phyloP scores from a whole-genome alignment of 2,797 vertebrate species.

The Lepidocolaptes lacrymiger region DNA sequence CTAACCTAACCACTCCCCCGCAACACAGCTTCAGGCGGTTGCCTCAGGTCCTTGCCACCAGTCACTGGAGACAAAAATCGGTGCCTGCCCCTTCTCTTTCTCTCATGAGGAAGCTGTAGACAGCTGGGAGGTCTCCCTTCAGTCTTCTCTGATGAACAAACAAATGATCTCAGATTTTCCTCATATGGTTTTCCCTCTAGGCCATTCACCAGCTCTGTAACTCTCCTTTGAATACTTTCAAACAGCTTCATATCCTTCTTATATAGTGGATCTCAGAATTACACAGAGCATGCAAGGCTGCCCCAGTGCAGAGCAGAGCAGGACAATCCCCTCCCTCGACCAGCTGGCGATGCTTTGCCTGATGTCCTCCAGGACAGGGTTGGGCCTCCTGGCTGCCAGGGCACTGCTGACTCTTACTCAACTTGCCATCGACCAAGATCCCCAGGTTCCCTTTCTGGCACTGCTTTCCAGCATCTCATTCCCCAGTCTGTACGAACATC shows the following conservation, averaged over 20 bases:
- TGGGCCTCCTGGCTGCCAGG: neutral
- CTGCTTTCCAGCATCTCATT: neutral
- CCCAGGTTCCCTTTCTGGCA: neutral
- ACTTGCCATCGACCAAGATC: rapidly evolving
- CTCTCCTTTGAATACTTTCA: neutral
- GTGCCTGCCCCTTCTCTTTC: neutral
- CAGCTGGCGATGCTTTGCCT: rapidly evolving
- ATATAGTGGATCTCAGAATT: no score
- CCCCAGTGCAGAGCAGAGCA: neutral
- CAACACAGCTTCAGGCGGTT: neutral
- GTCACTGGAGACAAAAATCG: neutral
- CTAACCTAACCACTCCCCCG: neutral
- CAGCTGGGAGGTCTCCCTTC: neutral
- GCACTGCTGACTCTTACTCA: neutral
- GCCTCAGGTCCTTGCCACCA: neutral
- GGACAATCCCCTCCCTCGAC: neutral
- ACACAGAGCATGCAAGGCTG: neutral
- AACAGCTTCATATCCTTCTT: neutral
- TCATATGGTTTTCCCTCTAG: neutral
- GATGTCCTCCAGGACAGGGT: rapidly evolving
- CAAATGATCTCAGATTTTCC: neutral
- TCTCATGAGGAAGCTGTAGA: neutral
- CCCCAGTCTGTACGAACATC: neutral
- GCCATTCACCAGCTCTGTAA: neutral
- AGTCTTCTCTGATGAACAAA: neutral